A percentile compares a stretch with the other conserved stretches of the same genome.
Evolutionary conservation across 2,113 vertebrate genomes (phyloP).

Genomic region (Tenebrosternarchus preto): DNA sequence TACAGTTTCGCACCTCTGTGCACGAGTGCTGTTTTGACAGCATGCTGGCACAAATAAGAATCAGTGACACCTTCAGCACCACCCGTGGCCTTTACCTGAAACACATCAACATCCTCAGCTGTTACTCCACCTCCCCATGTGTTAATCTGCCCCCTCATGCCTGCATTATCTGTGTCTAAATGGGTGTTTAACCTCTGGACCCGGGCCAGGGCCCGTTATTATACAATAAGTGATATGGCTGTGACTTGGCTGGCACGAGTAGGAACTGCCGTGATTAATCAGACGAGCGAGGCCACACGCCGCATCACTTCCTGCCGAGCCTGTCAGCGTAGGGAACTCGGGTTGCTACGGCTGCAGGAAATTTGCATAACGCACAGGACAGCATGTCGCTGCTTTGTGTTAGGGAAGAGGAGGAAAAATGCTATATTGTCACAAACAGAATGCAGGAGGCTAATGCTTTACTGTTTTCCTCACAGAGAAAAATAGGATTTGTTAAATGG

Average conservation of each 20-base stretch:
- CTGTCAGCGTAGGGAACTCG: constrained; percentile 43
- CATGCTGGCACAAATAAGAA: background rate
- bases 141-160: background rate
- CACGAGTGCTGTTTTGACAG: background rate
- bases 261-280: constrained; percentile 62
- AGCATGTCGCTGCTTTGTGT: constrained; percentile 29
- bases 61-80: background rate
- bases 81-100: background rate
- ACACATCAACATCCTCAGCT: background rate
- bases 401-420: background rate
- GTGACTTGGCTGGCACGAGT: constrained; percentile 55
- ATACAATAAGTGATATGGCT: constrained; percentile 57
- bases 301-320: constrained; percentile 51
- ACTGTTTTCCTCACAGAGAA: background rate
- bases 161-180: constrained; percentile 56
- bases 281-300: constrained; percentile 50
- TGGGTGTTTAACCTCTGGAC: constrained; percentile 65
- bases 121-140: background rate
- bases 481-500: background rate
- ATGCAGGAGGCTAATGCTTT: background rate
- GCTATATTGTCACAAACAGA: background rate
- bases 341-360: constrained; percentile 35
- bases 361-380: constrained; percentile 44
- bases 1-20: background rate
- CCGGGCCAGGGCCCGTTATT: constrained; percentile 56